A percentile compares a stretch with the other conserved stretches of the same genome.
These are phyloP conservation scores for Lonchura striata DNA, from an alignment of 2,113 vertebrate genomes.

Conservation along the genomic window DNA sequence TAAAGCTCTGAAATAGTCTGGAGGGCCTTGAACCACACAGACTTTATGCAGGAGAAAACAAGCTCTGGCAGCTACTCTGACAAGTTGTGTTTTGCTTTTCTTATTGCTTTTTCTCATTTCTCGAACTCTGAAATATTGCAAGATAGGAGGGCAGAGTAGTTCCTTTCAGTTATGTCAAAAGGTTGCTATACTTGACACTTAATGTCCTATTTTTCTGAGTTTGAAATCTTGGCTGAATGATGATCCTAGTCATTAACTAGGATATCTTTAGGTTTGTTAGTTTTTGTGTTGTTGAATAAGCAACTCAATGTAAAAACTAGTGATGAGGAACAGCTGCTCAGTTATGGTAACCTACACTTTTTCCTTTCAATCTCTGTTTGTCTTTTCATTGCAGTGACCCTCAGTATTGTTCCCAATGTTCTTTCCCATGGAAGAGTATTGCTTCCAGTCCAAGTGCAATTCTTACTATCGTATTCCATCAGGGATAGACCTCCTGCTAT, in stretches of 20 bases:
- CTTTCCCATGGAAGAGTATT: not conserved
- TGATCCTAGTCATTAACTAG: not conserved
- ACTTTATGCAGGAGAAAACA: not conserved
- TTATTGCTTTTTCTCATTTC: not conserved
- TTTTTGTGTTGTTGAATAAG: not conserved
- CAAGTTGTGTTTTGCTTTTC: not conserved
- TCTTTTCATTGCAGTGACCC: not conserved
- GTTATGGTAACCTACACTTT: fast-evolving
- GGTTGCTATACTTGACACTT: not conserved
- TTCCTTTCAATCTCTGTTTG: not conserved
- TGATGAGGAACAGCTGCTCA: not conserved
- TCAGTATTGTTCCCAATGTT: not conserved
- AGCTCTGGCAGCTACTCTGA: not conserved
- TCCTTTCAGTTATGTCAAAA: not conserved
- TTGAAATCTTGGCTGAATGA: not conserved
- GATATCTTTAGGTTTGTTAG: not conserved
- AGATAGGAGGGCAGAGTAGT: not conserved
- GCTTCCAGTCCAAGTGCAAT: not conserved
- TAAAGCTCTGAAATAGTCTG: not conserved
- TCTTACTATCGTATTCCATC: not conserved
- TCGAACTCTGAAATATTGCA: not conserved
- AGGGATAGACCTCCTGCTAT: not conserved
- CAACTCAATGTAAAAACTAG: not conserved
- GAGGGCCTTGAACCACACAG: not conserved
- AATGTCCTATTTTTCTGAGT: not conserved